Conservation (phyloP, 1,140 invertebrate species). For the Drusus annulatus region DNA sequence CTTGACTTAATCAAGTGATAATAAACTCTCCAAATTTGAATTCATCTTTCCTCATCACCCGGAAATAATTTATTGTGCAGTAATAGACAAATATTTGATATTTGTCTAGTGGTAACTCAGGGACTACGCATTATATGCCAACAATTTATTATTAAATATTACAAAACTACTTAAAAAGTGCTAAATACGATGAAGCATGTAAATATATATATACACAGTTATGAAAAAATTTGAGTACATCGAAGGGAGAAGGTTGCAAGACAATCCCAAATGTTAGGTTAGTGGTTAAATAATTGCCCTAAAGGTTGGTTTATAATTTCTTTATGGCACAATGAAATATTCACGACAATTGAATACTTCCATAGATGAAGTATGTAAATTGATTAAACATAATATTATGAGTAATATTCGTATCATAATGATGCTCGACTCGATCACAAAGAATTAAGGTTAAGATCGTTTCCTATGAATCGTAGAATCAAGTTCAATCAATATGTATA, state of each 20-base stretch:
- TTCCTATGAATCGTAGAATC: too few relatives aligned
- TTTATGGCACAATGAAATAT: conserved; percentile 52
- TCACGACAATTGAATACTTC: conserved; percentile 46
- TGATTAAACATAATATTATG: conserved; percentile 5
- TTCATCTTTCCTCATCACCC: not conserved
- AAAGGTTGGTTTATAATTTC: conserved; percentile 15
- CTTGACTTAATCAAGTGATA: not conserved
- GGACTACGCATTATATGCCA: conserved; percentile 37
- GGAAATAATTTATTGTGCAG: not conserved
- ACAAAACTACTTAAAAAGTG: conserved; percentile 35
- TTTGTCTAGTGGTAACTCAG: conserved; percentile 14
- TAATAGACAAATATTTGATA: not conserved
- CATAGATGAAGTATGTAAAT: conserved; percentile 16
- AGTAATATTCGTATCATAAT: too few relatives aligned
- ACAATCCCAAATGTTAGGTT: conserved; percentile 6
- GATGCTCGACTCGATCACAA: too few relatives aligned
- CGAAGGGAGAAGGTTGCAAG: not conserved
- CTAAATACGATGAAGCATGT: conserved; percentile 18
- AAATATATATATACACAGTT: conserved; percentile 3
- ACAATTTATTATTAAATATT: conserved; percentile 18
- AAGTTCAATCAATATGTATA: too few relatives aligned
- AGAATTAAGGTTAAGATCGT: too few relatives aligned
- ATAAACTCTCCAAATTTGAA: not conserved
- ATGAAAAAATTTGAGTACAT: conserved; percentile 21
- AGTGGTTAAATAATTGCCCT: not conserved